Evolutionary conservation across 2,888 invertebrate species (phyloP), one percentile per base, ranked within the genome.

Genomic region (Chloroclysta siterata): DNA sequence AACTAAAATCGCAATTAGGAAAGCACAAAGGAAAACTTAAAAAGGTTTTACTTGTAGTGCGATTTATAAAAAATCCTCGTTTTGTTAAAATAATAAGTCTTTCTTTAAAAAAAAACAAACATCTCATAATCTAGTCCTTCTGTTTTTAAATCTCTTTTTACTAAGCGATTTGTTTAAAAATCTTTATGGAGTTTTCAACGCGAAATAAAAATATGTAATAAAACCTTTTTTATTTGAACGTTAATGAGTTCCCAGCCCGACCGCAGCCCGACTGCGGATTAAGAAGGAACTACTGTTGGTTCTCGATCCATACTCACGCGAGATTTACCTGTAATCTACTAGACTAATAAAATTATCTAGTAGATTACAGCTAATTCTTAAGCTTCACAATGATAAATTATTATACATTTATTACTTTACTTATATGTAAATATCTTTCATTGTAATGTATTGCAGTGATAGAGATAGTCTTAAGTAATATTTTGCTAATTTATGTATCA

Each of bases 131-230:
- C 48, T 47, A 56, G 15, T 44, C 33, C 13, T 48, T 29, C 10
- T 36, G 22, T 41, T 51, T 50, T 15, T 36, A 53, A 39, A 41
- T 60, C 53, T 65, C 65, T 67, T 60, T 67, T 60, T 65, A 66
- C 72, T 72, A 72, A 72, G 70, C 54, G 65, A 69, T 70, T 68
- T 73, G 70, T 74, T 76, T 73, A 75, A 75, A 53, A 66, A 60
- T 60, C 60, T 66, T 54, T 60, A 58, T 69, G 67, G 72, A 79
- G 75, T 76, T 79, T 75, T 75, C 74, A 70, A 78, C 79, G 69
- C 83, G 79, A 83, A 87, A 85, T 82, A 86, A 87, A 89, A 89
- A 88, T 88, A 85, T 88, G 87, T 87, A 84, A 86, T 85, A 83
- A 84, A 88, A 84, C 71, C 81, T 79, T 72, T 46, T 88, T 88